Evolutionary conservation across 1,140 invertebrate species (phyloP).

Genomic region (Hetaerina americana): DNA sequence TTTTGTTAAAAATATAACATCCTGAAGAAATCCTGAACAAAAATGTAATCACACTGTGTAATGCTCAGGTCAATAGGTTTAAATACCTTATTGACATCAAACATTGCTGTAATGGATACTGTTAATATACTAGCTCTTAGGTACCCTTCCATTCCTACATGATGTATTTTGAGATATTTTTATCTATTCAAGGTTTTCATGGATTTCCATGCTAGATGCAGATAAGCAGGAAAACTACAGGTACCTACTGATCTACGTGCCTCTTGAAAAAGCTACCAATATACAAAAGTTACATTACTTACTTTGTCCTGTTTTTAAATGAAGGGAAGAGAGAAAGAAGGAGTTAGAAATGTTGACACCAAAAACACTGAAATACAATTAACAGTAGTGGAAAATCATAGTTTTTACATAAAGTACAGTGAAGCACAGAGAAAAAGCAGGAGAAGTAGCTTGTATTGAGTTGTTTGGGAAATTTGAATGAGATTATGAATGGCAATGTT

Average conservation of each 20-base stretch:
- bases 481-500: background rate
- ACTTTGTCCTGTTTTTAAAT: constrained; percentile 23
- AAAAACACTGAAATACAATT: constrained; percentile 12
- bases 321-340: constrained; percentile 18
- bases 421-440: constrained; percentile 3
- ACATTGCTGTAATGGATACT: no score
- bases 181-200: no score
- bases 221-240: background rate
- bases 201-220: background rate
- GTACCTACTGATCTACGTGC: background rate
- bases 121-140: no score
- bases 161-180: background rate
- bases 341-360: constrained; percentile 13
- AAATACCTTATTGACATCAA: no score
- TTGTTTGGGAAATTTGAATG: background rate
- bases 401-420: background rate
- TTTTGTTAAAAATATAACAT: no score
- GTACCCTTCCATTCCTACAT: background rate
- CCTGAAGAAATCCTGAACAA: no score
- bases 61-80: no score
- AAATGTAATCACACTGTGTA: no score
- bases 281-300: constrained; percentile 17
- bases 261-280: background rate
- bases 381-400: background rate
- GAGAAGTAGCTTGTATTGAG: constrained; percentile 5